phyloP scores from a whole-genome alignment of 2,113 vertebrate species.

The Myiozetetes cayanensis region DNA sequence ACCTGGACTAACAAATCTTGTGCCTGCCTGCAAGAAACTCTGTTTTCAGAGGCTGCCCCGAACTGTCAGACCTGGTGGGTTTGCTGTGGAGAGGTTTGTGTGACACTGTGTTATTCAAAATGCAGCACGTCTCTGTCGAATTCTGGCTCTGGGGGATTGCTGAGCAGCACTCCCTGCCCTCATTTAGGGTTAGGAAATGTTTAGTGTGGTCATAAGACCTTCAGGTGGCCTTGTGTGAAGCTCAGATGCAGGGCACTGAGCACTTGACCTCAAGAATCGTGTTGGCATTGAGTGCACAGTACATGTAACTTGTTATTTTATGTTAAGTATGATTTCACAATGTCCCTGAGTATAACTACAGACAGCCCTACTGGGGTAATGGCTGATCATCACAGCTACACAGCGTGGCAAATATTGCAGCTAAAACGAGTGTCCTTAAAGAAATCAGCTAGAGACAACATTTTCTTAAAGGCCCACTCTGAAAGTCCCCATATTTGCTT shows the following conservation, averaged over 20 bases:
- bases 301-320: neutral
- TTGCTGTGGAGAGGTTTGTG: neutral
- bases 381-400: neutral
- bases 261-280: neutral
- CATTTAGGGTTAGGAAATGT: neutral
- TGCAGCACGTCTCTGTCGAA: neutral
- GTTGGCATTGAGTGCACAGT: neutral
- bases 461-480: neutral
- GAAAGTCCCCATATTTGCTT: neutral
- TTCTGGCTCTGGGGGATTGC: neutral
- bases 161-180: rapidly evolving
- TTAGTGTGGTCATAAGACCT: neutral
- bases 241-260: neutral
- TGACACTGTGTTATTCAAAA: neutral
- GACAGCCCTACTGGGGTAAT: neutral
- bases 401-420: neutral
- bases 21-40: neutral
- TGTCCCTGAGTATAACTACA: neutral
- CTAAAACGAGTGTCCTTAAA: neutral
- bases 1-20: neutral
- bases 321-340: neutral
- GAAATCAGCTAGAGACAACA: neutral
- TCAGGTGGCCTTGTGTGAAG: neutral
- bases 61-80: neutral
- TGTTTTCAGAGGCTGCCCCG: neutral